Conservation (phyloP, 1,140 invertebrate species). For the Physella acuta region DNA sequence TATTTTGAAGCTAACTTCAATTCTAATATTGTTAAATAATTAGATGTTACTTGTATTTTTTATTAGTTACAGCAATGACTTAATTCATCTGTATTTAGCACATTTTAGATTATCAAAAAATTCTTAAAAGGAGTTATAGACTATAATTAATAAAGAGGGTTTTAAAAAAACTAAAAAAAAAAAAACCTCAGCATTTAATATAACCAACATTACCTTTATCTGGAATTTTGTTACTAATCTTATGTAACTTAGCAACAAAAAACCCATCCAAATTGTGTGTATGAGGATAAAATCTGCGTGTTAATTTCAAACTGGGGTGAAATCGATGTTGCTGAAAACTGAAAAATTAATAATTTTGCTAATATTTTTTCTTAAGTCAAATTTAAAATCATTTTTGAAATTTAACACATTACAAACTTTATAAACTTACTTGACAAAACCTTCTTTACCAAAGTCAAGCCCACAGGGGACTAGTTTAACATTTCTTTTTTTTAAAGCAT, state of each 20-base stretch:
- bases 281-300: conserved; percentile 34
- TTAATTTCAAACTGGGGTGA: conserved; percentile 42
- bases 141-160: no score
- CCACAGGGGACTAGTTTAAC: conserved; percentile 93
- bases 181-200: no score
- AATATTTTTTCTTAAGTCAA: not conserved
- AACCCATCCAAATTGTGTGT: conserved; percentile 95
- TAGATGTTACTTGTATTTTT: no score
- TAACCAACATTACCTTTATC: conserved; percentile 28
- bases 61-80: no score
- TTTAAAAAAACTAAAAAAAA: no score
- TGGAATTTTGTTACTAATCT: conserved; percentile 80
- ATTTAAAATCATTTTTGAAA: not conserved
- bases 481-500: conserved; percentile 86
- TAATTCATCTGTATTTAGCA: no score
- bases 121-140: no score
- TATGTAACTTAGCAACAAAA: conserved; percentile 97
- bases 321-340: conserved; percentile 61
- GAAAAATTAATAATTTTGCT: conserved; percentile 3
- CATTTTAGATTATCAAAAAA: no score
- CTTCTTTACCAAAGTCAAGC: conserved; percentile 92
- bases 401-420: not conserved
- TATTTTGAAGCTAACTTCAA: no score
- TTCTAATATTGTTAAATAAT: no score
- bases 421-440: conserved; percentile 77